Evolutionary conservation across 2,888 invertebrate species (phyloP), one percentile per base, ranked within the genome.

Genomic region (Diarsia dahlii): DNA sequence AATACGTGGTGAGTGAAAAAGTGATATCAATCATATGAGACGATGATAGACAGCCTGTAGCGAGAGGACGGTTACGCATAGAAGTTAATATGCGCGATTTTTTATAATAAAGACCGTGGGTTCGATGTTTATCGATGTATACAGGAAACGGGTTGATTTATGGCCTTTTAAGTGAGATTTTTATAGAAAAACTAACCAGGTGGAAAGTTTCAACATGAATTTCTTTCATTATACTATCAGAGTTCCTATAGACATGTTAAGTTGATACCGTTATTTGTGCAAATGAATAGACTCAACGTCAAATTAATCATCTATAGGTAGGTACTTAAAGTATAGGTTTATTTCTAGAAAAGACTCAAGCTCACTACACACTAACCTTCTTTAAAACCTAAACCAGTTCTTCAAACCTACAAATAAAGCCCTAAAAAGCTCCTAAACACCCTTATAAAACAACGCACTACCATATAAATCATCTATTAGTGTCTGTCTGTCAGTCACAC

Each of bases 21-120:
- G 93, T 93, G 91, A 91, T 94, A 95, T 95, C 95, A 95, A 95
- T 95, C 95, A 95, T 95, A 90, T 89, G 89, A 92, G 95, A 95
- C 93, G 92, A 94, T 95, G 95, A 95, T 94, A 90, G 91, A 95
- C 87, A 90, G 90, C 74, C 85, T 87, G 88, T 85, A 85, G 86
- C 84, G 78, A 82, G 82, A 84, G 81, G 84, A 82, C 86, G 73
- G 78, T 79, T 83, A 80, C 75, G 78, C 74, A 71, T 80, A 66
- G 77, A 81, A 82, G 84, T 79, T 84, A 84, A 82, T 83, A 84
- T 84, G 78, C 74, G 76, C 81, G 62, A 67, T 78, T 84, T 84
- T 86, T 84, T 85, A 80, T 88, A 74, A 78, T 77, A 84, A 74
- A 76, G 68, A 79, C 84, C 76, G 80, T 74, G 68, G 78, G 74